These are phyloP conservation scores for Muscidifurax raptorellus DNA, from an alignment of 1,140 invertebrate species.

Conservation along the genomic window DNA sequence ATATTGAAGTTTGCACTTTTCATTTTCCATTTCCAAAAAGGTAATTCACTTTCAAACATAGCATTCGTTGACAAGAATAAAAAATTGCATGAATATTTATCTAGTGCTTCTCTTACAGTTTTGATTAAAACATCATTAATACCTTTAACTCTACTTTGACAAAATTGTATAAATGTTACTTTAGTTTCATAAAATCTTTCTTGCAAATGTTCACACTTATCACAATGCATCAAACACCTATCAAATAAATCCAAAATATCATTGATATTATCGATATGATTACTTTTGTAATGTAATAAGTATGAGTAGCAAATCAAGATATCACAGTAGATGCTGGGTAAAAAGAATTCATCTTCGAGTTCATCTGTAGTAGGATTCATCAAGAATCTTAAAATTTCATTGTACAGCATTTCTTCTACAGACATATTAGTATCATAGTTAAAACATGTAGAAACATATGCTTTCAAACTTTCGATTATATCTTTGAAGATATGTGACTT, in stretches of 20 bases:
- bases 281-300: slow-evolving; percentile 71
- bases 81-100: slow-evolving; percentile 78
- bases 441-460: background rate
- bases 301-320: slow-evolving; percentile 77
- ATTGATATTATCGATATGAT: slow-evolving; percentile 54
- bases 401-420: slow-evolving; percentile 44
- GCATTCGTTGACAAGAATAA: slow-evolving; percentile 73
- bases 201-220: slow-evolving; percentile 58
- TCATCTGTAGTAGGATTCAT: slow-evolving; percentile 35
- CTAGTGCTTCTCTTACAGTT: slow-evolving; percentile 65
- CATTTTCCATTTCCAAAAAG: slow-evolving; percentile 66
- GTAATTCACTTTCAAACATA: slow-evolving; percentile 67
- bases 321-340: slow-evolving; percentile 76
- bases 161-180: slow-evolving; percentile 72
- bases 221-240: slow-evolving; percentile 62
- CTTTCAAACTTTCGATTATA: slow-evolving; percentile 1
- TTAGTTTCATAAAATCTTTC: slow-evolving; percentile 70
- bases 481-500: slow-evolving; percentile 17
- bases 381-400: slow-evolving; percentile 46
- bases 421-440: slow-evolving; percentile 29
- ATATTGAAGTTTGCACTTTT: slow-evolving; percentile 53
- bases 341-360: slow-evolving; percentile 68
- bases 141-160: slow-evolving; percentile 58
- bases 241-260: slow-evolving; percentile 60
- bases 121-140: slow-evolving; percentile 52